Conservation (phyloP, 2,113 vertebrate species). For the Proterorhinus semilunaris region DNA sequence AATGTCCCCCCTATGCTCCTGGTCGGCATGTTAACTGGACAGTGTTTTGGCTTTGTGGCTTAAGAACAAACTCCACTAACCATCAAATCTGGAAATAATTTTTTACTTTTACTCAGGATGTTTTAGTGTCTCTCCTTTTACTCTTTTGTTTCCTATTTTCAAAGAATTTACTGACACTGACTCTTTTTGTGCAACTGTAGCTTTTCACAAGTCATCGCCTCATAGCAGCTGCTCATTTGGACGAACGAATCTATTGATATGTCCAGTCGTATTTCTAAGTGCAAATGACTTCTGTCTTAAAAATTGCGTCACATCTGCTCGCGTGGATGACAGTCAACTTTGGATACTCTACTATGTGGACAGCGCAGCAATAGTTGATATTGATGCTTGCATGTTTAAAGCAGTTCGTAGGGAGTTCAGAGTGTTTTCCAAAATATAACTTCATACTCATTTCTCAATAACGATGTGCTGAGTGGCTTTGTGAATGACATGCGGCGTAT, state of each 20-base stretch:
- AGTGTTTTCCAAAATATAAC: conserved; percentile 18
- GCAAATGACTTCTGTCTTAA: conserved; percentile 41
- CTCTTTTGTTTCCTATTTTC: not conserved
- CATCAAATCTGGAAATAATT: conserved; percentile 19
- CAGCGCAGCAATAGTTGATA: conserved; percentile 7
- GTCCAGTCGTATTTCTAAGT: conserved; percentile 48
- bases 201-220: conserved; percentile 37
- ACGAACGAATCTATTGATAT: conserved; percentile 31
- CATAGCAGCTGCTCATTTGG: conserved; percentile 23
- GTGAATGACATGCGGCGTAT: conserved; percentile 22
- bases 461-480: not conserved
- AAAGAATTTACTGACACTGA: conserved; percentile 10
- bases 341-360: conserved; percentile 9
- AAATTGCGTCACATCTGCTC: conserved; percentile 26
- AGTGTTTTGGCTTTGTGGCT: conserved; percentile 50
- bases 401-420: conserved; percentile 22
- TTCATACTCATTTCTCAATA: conserved; percentile 32
- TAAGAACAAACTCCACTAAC: conserved; percentile 27
- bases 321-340: conserved; percentile 11
- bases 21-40: conserved; percentile 41
- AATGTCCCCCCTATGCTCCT: conserved; percentile 50
- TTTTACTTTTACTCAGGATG: conserved; percentile 22
- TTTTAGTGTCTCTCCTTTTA: conserved; percentile 22
- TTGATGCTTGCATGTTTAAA: conserved; percentile 2
- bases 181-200: conserved; percentile 18